Evolutionary conservation across 2,113 vertebrate genomes (phyloP).

Genomic region (Ursus arctos): DNA sequence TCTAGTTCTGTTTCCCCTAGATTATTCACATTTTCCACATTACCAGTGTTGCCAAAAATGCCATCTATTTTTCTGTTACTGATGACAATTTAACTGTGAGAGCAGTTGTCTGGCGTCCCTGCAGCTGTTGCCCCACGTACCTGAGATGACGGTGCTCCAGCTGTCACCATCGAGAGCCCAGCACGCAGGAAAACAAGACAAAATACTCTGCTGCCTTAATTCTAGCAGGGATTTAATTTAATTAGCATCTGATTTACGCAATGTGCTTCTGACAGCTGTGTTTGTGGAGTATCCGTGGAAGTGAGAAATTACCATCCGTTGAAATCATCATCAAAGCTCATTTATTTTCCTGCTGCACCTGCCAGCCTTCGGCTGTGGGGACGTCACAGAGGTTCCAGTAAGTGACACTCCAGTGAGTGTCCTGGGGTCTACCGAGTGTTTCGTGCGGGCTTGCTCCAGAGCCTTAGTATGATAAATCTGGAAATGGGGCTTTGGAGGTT

Average conservation of each 20-base stretch:
- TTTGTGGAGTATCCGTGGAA: constrained; percentile 83
- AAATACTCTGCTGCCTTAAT: constrained; percentile 80
- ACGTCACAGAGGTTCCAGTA: constrained; percentile 72
- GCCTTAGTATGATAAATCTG: neutral
- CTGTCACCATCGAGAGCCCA: constrained; percentile 44
- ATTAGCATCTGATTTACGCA: constrained; percentile 86
- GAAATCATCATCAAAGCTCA: constrained; percentile 84
- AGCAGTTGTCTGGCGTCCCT: neutral
- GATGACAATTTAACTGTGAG: neutral
- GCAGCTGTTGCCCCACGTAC: constrained; percentile 51
- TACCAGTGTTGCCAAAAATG: neutral
- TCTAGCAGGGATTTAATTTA: constrained; percentile 84
- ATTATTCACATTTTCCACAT: neutral
- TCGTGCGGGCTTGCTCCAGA: constrained; percentile 43
- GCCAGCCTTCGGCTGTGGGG: constrained; percentile 69
- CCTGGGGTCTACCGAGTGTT: constrained; percentile 59
- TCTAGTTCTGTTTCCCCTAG: neutral
- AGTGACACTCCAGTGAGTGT: constrained; percentile 51
- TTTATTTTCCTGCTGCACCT: constrained; percentile 81
- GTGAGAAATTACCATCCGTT: constrained; percentile 84
- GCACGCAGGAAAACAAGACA: constrained; percentile 71
- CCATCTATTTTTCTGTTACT: neutral
- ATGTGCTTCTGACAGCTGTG: constrained; percentile 87
- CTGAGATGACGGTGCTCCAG: constrained; percentile 31
- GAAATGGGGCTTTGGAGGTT: constrained; percentile 51